Conservation (phyloP, 2,113 vertebrate species). For the Anser brachyrhynchus region DNA sequence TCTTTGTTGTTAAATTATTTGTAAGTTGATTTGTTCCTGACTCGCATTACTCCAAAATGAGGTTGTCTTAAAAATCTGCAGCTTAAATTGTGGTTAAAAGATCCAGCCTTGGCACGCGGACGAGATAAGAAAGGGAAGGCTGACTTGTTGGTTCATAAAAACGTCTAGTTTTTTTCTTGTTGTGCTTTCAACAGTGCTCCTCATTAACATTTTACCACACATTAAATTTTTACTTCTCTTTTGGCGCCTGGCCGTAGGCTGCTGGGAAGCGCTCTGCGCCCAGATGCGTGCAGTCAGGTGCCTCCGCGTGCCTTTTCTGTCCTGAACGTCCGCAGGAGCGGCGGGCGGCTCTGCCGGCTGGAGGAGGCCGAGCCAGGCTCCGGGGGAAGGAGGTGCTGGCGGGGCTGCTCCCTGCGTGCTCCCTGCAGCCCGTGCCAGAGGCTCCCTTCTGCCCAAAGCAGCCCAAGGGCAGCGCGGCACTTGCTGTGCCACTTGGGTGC, state of each 20-base stretch:
- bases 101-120: neutral
- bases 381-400: no score
- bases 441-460: no score
- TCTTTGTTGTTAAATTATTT: neutral
- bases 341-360: no score
- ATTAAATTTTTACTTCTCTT: neutral
- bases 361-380: no score
- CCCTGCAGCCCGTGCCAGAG: no score
- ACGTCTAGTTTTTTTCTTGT: neutral
- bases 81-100: accelerated
- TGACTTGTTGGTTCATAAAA: neutral
- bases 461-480: no score
- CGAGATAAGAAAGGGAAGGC: accelerated
- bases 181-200: neutral
- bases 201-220: neutral
- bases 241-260: neutral
- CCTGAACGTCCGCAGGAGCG: neutral
- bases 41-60: neutral
- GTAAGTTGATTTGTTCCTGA: neutral
- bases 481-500: neutral
- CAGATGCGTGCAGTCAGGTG: neutral
- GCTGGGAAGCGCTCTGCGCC: neutral
- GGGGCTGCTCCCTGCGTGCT: no score
- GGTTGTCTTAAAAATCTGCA: accelerated
- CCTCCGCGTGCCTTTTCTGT: neutral